Percentiles rank a stretch among this genome's conserved stretches.
phyloP scores from a whole-genome alignment of 2,113 vertebrate species.

The Isurus oxyrinchus region DNA sequence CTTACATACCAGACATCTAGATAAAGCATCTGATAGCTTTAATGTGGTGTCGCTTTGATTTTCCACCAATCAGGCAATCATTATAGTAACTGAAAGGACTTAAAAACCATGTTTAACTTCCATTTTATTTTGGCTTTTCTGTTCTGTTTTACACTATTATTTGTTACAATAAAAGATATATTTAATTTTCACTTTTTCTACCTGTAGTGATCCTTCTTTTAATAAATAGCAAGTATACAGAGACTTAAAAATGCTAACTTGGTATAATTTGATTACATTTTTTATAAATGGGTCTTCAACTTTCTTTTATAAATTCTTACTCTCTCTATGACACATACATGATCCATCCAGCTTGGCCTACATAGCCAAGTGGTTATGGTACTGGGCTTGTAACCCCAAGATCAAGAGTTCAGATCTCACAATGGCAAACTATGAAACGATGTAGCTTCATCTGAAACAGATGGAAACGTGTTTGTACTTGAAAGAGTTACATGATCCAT shows the following conservation, averaged over 20 bases:
- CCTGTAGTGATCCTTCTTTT: background rate
- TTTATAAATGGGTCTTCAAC: background rate
- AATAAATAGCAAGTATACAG: background rate
- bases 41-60: conserved; percentile 30
- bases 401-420: too few relatives aligned
- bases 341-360: background rate
- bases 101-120: background rate
- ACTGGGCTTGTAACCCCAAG: too few relatives aligned
- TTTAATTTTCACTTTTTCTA: background rate
- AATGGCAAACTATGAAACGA: too few relatives aligned
- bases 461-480: too few relatives aligned
- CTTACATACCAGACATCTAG: conserved; percentile 36
- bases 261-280: background rate
- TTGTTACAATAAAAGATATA: conserved; percentile 11
- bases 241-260: background rate
- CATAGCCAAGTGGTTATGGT: too few relatives aligned
- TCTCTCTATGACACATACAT: background rate
- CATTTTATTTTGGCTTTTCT: background rate
- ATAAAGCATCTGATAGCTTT: conserved; percentile 34
- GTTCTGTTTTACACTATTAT: background rate
- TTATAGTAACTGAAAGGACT: background rate
- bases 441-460: too few relatives aligned
- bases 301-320: background rate
- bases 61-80: conserved; percentile 28
- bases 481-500: too few relatives aligned